Conservation (phyloP, 2,113 vertebrate genomes). For the Callithrix jacchus region DNA sequence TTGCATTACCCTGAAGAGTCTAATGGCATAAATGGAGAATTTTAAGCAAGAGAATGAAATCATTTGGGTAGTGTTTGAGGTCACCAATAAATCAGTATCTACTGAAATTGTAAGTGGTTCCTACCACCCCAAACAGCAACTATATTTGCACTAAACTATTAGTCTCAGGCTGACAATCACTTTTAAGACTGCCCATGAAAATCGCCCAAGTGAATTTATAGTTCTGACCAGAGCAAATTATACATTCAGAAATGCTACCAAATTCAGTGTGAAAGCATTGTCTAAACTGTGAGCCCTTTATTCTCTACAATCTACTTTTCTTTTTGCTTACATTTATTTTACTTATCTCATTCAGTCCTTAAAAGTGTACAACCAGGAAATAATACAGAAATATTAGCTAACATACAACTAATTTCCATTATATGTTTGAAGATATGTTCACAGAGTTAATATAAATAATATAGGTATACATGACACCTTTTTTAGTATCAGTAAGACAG, state of each 20-base stretch:
- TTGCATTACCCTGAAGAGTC: not conserved
- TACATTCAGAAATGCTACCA: not conserved
- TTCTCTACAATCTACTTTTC: not conserved
- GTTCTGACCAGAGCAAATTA: not conserved
- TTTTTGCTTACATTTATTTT: not conserved
- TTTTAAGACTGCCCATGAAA: not conserved
- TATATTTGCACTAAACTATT: not conserved
- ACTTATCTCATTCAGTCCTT: not conserved
- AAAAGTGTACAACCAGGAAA: not conserved
- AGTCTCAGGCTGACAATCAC: slow-evolving; percentile 3
- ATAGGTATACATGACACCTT: not conserved
- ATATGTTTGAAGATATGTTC: not conserved
- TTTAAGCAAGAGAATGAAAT: not conserved
- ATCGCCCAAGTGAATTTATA: not conserved
- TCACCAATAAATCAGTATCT: not conserved
- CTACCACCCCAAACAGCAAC: not conserved
- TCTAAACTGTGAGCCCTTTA: not conserved
- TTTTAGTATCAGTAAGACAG: not conserved
- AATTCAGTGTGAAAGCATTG: not conserved
- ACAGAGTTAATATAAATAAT: not conserved
- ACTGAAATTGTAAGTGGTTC: not conserved
- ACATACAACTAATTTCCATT: not conserved
- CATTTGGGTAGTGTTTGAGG: not conserved
- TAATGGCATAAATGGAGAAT: not conserved
- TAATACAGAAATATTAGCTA: not conserved